Evolutionary conservation across 2,113 vertebrate genomes (phyloP), one percentile per base, ranked within the genome.

Genomic region (Emydocephalus ijimae): DNA sequence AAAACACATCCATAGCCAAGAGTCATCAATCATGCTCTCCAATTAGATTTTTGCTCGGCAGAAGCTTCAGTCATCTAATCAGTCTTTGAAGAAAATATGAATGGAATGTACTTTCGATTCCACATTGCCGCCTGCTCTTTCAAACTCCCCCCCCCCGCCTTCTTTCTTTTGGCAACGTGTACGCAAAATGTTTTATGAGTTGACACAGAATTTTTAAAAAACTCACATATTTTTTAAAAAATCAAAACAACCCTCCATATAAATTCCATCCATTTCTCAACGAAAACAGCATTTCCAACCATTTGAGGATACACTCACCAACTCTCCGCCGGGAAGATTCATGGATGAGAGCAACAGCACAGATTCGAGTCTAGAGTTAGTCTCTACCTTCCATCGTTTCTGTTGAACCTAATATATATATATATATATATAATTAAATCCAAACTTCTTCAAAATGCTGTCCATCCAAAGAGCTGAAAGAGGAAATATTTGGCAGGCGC

Each of bases 311-410:
- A 26, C 69, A 95, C 98, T 98, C 95, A 99, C 99, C 98, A 99
- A 97, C 93, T 99, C 99, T 95, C 99, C 99, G 8, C 99, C 99
- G 0, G 99, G 99, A 88, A 99, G 98, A 93, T 99, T 99, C 93
- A 99, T 98, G 39, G 99, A 98, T 0, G 99, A 99, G 24, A 99
- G 97, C 64, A 99, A 96, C 88, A 99, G 95, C 56, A 99, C 98
- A 0, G 99, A 99, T 95, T 99, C 99, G 64, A 99, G 96, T 20
- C 99, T 97, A 10, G 99, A 98, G 93, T 99, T 99, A 0, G 99
- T 99, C 96, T 99, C 99, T 89, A 99, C 98, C 95, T 99, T 99
- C 99, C 99, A 99, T 26, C 99, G 97, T 93, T 99, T 99, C 97
- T 99, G 99, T 64, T 99, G 99, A 52, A 99, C 99, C 99, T 99